Evolutionary conservation across 2,113 vertebrate species (phyloP), one percentile per base, ranked within the genome.

Genomic region (Sprattus sprattus): DNA sequence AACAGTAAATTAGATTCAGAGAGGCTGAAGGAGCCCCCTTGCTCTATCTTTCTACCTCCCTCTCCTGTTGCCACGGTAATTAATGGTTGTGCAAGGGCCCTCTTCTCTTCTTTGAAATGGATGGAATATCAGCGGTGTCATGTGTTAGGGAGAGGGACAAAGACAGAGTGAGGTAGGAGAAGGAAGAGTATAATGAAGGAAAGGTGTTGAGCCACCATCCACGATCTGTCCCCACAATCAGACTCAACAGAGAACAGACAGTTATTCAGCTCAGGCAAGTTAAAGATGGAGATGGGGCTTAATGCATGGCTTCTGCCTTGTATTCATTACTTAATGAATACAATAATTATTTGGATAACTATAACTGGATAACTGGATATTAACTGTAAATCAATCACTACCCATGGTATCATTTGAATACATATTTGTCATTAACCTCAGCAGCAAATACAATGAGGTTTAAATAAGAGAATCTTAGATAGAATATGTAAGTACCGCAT

Each of bases 1-100:
- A 94, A 91, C 90, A 95, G 93, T 91, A 94, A 90, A 94, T 94
- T 93, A 94, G 90, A 87, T 92, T 92, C 86, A 20, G 92, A 91
- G 90, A 87, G 92, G 90, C 86, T 89, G 87, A 91, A 91, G 91
- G 93, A 92, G 89, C 52, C 15, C 16, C 15, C 15, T 20, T 6
- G 18, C 20, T 22, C 18, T 22, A 3, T 82, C 91, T 90, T 5
- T 39, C 32, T 32, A 39, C 71, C 71, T 78, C 71, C 18, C 93
- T 86, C 82, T 88, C 92, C 71, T 91, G 92, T 92, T 92, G 87
- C 88, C 88, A 93, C 81, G 86, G 90, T 92, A 93, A 91, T 52
- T 89, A 84, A 92, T 84, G 87, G 71, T 49, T 83, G 45, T 88
- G 82, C 83, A 85, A 46, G 45, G 84, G 86, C 78, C 71, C 82